Evolutionary conservation across 37 sponge, comb jelly and placozoan species (phyloP).

Genomic region (Ephydatia muelleri): DNA sequence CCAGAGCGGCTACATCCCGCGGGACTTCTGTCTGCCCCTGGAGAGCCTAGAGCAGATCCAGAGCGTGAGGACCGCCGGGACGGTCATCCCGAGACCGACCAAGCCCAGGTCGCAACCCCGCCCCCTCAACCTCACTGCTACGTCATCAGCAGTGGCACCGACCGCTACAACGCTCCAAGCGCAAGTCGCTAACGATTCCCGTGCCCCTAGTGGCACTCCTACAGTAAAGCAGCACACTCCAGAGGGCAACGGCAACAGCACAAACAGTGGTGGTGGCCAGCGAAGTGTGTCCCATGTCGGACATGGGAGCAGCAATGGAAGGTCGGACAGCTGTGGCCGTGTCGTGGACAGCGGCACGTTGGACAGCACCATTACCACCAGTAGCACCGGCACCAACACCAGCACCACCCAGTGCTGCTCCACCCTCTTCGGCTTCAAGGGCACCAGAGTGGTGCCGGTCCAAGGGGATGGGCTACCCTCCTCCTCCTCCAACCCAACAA

Average conservation of each 20-base stretch:
- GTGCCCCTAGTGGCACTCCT: too few relatives aligned
- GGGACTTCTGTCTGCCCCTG: conserved; percentile 14
- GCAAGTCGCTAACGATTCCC: too few relatives aligned
- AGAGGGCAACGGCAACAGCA: too few relatives aligned
- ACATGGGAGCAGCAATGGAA: neutral
- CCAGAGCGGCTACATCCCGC: conserved; percentile 44
- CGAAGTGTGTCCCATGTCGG: neutral
- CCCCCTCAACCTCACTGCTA: too few relatives aligned
- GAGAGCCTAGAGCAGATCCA: neutral
- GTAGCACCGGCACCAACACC: too few relatives aligned
- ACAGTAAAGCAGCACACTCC: too few relatives aligned
- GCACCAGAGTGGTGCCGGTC: neutral
- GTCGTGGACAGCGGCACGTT: neutral
- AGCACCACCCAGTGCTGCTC: too few relatives aligned
- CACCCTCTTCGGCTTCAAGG: neutral
- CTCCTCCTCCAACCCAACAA: neutral
- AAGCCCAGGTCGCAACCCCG: conserved; percentile 16
- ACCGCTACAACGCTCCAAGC: too few relatives aligned
- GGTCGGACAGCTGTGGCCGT: neutral
- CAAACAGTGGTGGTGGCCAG: neutral
- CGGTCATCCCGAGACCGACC: neutral
- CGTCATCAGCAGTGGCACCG: too few relatives aligned
- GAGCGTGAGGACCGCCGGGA: neutral
- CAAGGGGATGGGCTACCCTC: too few relatives aligned
- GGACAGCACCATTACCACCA: too few relatives aligned